Evolutionary conservation across 2,113 vertebrate genomes (phyloP).

Genomic region (Pelvicachromis taeniatus): DNA sequence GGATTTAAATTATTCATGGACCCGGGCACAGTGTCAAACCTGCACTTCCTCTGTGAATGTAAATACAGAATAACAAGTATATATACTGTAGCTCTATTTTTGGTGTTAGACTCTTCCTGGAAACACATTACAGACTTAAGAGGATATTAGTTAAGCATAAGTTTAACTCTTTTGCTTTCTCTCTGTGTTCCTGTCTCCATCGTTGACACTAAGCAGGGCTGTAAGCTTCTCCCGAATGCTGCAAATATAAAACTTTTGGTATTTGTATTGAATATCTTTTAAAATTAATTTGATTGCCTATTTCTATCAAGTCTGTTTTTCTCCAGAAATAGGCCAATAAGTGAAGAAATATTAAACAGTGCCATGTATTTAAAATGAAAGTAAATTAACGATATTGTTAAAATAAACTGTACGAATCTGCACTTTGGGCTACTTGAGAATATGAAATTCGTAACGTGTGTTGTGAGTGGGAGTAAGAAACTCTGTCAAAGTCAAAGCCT

Average conservation of each 20-base stretch:
- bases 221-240: constrained; percentile 1
- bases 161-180: background rate
- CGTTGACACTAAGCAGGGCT: constrained; percentile 5
- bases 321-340: background rate
- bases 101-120: background rate
- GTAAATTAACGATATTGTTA: background rate
- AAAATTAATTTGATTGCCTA: background rate
- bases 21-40: background rate
- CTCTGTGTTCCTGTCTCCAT: background rate
- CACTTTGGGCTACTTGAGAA: background rate
- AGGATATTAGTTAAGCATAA: background rate
- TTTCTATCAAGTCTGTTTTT: background rate
- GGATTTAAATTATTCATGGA: background rate
- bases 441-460: background rate
- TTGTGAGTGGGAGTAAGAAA: background rate
- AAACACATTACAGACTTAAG: background rate
- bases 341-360: background rate
- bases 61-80: background rate
- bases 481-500: background rate
- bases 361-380: background rate
- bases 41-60: background rate
- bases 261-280: background rate
- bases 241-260: background rate
- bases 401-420: background rate
- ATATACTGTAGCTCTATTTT: background rate